phyloP scores from a whole-genome alignment of 2,888 invertebrate genomes.

The Amaurobius ferox region DNA sequence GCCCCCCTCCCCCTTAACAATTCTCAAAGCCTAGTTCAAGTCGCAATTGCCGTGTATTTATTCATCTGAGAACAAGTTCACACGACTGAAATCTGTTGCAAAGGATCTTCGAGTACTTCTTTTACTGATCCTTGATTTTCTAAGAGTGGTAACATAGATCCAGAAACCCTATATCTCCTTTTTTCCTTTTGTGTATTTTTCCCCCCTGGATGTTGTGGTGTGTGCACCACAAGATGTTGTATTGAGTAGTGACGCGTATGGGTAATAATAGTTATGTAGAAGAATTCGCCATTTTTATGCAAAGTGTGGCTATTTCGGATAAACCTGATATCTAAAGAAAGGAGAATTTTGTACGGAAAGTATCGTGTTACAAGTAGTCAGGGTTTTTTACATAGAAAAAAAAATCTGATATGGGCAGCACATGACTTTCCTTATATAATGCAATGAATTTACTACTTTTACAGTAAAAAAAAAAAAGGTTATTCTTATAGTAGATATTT shows the following conservation, averaged over 20 bases:
- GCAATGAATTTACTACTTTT: too few relatives aligned
- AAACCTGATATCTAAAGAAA: not conserved
- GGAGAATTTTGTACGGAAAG: too few relatives aligned
- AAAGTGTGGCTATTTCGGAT: not conserved
- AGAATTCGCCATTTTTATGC: not conserved
- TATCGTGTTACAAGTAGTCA: too few relatives aligned
- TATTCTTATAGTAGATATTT: too few relatives aligned
- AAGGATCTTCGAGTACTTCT: not conserved
- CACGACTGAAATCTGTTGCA: not conserved
- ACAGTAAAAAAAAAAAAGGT: too few relatives aligned
- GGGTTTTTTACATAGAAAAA: too few relatives aligned
- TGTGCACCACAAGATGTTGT: not conserved
- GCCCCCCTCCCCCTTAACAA: not conserved
- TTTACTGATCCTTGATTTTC: not conserved
- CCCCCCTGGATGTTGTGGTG: too few relatives aligned
- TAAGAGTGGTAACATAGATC: not conserved
- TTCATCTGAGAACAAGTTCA: constrained; percentile 1
- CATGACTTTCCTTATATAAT: too few relatives aligned
- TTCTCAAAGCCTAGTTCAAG: constrained; percentile 1
- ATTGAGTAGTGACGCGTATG: not conserved
- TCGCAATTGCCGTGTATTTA: not conserved
- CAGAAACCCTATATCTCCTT: too few relatives aligned
- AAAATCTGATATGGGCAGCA: too few relatives aligned
- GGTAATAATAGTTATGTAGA: not conserved
- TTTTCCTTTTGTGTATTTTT: too few relatives aligned